Evolutionary conservation across 2,888 invertebrate species (phyloP).

Genomic region (Drosophila suboccidentalis): DNA sequence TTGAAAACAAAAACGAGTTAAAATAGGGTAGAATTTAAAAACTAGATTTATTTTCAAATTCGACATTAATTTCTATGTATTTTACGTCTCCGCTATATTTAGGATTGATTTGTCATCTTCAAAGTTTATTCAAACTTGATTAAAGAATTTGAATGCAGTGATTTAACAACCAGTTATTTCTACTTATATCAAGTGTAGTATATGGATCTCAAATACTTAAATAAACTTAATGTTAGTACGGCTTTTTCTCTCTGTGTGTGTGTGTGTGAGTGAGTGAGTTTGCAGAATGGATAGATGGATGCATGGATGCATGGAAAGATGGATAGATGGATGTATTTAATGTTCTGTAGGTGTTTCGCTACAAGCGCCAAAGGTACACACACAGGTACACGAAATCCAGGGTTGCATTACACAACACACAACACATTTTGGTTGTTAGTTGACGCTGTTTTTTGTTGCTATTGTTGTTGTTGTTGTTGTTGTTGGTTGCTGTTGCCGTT

Average conservation of each 20-base stretch:
- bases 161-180: too few relatives aligned
- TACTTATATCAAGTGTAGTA: too few relatives aligned
- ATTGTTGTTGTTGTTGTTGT: constrained; percentile 24
- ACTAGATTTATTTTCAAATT: too few relatives aligned
- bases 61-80: too few relatives aligned
- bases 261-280: constrained; percentile 7
- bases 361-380: constrained; percentile 83
- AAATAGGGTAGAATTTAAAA: too few relatives aligned
- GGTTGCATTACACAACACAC: constrained; percentile 84
- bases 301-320: constrained; percentile 32
- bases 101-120: too few relatives aligned
- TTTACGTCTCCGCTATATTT: too few relatives aligned
- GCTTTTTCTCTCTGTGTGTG: constrained; percentile 12
- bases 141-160: too few relatives aligned
- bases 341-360: constrained; percentile 64
- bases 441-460: constrained; percentile 49
- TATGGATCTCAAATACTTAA: too few relatives aligned
- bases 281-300: constrained; percentile 22
- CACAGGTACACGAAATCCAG: constrained; percentile 84
- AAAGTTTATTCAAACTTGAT: too few relatives aligned
- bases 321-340: constrained; percentile 28
- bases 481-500: constrained; percentile 17
- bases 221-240: too few relatives aligned
- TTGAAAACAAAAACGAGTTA: too few relatives aligned
- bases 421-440: constrained; percentile 68